phyloP scores from a whole-genome alignment of 2,888 invertebrate genomes.

The Zygogramma bicolorata region DNA sequence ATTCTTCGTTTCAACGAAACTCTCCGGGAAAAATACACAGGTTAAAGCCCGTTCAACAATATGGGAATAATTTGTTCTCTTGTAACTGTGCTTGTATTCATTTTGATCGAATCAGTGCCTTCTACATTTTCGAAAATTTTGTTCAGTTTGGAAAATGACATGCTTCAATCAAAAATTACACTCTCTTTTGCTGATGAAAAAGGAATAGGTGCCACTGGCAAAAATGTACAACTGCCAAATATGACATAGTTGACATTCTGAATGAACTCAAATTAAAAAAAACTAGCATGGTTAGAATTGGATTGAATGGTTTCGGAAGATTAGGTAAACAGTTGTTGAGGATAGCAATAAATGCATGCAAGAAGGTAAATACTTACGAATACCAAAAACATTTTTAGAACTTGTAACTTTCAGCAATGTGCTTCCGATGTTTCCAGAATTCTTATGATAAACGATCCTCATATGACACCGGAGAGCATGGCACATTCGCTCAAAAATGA shows the following conservation, averaged over 20 bases:
- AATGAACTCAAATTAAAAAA: neutral
- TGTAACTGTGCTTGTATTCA: no score
- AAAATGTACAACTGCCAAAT: neutral
- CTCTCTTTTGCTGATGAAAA: no score
- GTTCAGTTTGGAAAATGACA: no score
- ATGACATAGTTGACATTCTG: neutral
- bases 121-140: no score
- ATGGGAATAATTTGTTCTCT: no score
- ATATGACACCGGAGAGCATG: constrained; percentile 36
- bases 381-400: neutral
- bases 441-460: constrained; percentile 45
- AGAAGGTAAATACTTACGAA: constrained; percentile 23
- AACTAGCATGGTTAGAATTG: constrained; percentile 46
- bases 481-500: constrained; percentile 42
- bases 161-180: no score
- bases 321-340: constrained; percentile 43
- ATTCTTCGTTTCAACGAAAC: no score
- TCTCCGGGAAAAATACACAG: no score
- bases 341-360: constrained; percentile 42
- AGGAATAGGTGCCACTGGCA: neutral
- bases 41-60: no score
- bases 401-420: constrained; percentile 28
- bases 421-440: constrained; percentile 33
- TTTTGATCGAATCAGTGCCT: no score
- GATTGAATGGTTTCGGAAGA: constrained; percentile 49